Evolutionary conservation across 2,888 invertebrate genomes (phyloP), one percentile per base, ranked within the genome.

Genomic region (Anaspis maculata): DNA sequence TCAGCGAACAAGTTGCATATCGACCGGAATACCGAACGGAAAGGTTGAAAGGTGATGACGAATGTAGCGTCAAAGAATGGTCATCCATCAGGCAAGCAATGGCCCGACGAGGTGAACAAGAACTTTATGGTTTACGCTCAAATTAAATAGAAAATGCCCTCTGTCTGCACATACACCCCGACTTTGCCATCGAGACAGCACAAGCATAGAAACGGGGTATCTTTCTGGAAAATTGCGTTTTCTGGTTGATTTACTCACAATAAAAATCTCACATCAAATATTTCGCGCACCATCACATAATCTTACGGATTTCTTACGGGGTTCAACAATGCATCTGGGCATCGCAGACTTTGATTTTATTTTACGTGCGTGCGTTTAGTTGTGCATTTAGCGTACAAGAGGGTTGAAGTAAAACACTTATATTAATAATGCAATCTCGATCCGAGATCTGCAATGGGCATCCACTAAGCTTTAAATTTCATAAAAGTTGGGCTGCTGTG

Each of bases 61-160:
- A 46, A 54, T 53, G 53, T 52, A 45, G 51, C 46, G 53, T 48
- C 43, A 51, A 52, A 51, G 45, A 45, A 43, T 44, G 46, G 45
- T 49, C 48, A 54, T 56, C 52, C 42, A 54, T 56, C 56, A 53
- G 49, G 35, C 31, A 43, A 34, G 45, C 49, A 54, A 52, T 56
- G 54, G 52, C 34, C 45, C 49, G 51, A 52, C 45, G 37, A 45
- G 45, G 48, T 42, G 40, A 42, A 43, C 41, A 37, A 43, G 39
- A 36, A 45, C 40, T 39, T 45, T 45, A 45, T 42, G 43, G 41
- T 41, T 38, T 39, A 41, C 42, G 42, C 32, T 33, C 32, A 39
- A 39, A 39, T 39, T 39, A 36, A 38, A 28, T 34, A 37, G 37
- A 37, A 37, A 28, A n/a, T n/a, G n/a, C n/a, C n/a, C n/a, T n/a